Base-by-base conservation (phyloP, 2,113 vertebrate species). In the Coracopsis vasa region DNA sequence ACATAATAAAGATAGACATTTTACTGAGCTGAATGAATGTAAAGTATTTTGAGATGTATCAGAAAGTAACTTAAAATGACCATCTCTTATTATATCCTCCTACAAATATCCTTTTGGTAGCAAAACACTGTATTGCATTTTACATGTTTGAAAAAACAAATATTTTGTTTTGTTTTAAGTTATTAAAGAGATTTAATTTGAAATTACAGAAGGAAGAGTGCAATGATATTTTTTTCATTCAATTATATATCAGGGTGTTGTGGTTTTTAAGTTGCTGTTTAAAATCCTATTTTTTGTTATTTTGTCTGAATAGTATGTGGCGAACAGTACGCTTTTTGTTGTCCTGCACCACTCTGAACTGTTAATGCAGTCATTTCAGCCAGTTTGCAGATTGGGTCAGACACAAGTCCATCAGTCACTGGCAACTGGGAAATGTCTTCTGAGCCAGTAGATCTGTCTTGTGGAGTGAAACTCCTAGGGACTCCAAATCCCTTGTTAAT, bases 401-500 rank as follows among this genome's bases (percentile, higher is more conserved):
- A 90, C 89, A 64, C 78, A 87, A 85, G 61, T 78, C 80, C 0
- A 29, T 91, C 73, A 91, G 87, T 80, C 50, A 80, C 54, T 81
- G 73, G 73, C 90, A 81, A 91, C 61, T 90, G 61, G 73, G 65
- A 89, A 94, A 60, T 50, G 20, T 90, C 81, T 87, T 91, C 67
- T 81, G 42, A 95, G 66, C 85, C 74, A 75, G 10, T 54, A 79
- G 84, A 64, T 85, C 56, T 95, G 7, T 91, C 24, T 62, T 82
- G 78, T 94, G 73, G 47, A 85, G 56, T 93, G 87, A 91, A 94
- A 95, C 61, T 93, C 91, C 61, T 64, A 37, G 85, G 90, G 74
- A 96, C 66, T 65, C 61, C 56, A 96, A 90, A 94, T 96, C 85
- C 90, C 81, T 85, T 11, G 17, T 89, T 96, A 95, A 94, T 93